A percentile compares a stretch with the other conserved stretches of the same genome.
phyloP scores from a whole-genome alignment of 2,797 vertebrate species.

The Tangara arthus region DNA sequence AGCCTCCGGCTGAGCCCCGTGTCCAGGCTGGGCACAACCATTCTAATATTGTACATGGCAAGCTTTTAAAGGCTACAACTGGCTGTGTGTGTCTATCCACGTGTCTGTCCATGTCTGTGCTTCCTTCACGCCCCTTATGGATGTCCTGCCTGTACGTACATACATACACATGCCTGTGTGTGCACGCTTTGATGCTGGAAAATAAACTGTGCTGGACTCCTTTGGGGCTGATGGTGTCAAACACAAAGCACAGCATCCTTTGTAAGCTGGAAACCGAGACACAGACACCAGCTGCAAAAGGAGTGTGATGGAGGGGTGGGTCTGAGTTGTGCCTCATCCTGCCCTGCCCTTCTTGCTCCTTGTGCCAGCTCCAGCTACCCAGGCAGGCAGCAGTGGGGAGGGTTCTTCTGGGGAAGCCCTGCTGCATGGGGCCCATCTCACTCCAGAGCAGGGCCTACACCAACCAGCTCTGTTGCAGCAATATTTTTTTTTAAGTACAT shows the following conservation, averaged over 20 bases:
- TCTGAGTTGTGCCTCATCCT: background rate
- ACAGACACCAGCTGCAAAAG: background rate
- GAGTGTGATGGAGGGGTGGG: rapidly evolving
- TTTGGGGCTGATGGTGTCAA: background rate
- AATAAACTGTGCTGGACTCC: background rate
- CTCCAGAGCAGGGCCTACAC: background rate
- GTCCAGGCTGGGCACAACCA: background rate
- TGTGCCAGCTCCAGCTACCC: background rate
- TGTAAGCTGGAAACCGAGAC: rapidly evolving
- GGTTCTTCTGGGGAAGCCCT: background rate
- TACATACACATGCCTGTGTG: rapidly evolving
- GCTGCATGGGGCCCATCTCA: rapidly evolving
- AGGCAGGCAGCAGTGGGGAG: background rate
- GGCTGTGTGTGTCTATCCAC: rapidly evolving
- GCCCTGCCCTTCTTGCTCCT: background rate
- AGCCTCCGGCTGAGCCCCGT: background rate
- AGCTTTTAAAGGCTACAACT: background rate
- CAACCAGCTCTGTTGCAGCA: background rate
- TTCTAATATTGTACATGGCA: background rate
- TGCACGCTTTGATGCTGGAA: background rate
- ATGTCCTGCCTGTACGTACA: background rate
- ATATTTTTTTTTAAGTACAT: background rate
- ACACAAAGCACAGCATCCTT: background rate
- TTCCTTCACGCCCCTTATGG: rapidly evolving
- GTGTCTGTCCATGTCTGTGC: background rate